Conservation (phyloP, 1,140 invertebrate genomes). For the Potamilus streckersoni region DNA sequence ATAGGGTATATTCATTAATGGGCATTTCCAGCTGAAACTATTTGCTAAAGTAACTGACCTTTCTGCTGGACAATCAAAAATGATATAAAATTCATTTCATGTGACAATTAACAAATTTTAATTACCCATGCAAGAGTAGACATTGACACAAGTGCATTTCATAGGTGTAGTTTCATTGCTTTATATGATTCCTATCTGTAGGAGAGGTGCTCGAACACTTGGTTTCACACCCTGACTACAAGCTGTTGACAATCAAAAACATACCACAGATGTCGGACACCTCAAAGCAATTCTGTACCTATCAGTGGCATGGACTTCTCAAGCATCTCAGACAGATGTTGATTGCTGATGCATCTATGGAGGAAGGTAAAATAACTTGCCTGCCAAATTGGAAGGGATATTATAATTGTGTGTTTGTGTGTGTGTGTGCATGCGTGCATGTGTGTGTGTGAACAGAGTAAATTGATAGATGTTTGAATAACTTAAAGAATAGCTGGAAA, state of each 20-base stretch:
- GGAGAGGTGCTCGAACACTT: conserved; percentile 61
- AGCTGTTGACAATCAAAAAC: conserved; percentile 61
- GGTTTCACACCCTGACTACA: conserved; percentile 63
- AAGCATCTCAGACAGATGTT: conserved; percentile 67
- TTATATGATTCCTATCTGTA: conserved; percentile 30
- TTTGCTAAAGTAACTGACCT: no score
- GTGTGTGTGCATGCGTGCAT: no score
- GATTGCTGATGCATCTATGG: conserved; percentile 64
- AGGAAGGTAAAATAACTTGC: conserved; percentile 59
- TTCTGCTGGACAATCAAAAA: no score
- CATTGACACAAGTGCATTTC: no score
- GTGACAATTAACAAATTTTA: no score
- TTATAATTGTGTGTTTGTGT: not conserved
- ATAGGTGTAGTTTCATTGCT: no score
- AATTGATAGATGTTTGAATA: not conserved
- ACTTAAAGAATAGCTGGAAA: no score
- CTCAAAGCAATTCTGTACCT: conserved; percentile 60
- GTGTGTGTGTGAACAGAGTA: not conserved
- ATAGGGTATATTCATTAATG: no score
- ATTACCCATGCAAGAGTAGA: no score
- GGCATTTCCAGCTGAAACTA: no score
- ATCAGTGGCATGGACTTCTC: conserved; percentile 64
- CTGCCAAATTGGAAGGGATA: not conserved
- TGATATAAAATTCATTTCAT: no score
- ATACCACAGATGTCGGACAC: conserved; percentile 65